Evolutionary conservation across 2,797 vertebrate species (phyloP), one percentile per base, ranked within the genome.

Genomic region (Bryconaethiops microstoma): DNA sequence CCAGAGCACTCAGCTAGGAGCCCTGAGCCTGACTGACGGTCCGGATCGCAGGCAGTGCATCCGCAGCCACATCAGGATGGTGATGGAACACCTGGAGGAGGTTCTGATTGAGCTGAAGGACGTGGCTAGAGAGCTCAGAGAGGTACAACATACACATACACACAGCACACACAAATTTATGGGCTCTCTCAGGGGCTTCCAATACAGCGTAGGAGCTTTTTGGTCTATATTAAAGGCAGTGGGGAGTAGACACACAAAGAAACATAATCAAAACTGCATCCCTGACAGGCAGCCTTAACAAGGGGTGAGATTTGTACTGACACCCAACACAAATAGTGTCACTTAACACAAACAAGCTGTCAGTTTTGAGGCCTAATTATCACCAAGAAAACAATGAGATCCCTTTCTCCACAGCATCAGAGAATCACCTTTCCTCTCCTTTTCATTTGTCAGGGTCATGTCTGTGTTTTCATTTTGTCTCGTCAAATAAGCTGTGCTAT

Each of bases 21-120:
- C 81, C 17, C 57, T 23, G 78, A 77, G 48, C 73, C 54, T 64
- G 40, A 78, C 60, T 65, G 73, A 77, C 7, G 75, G 82, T 71
- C 75, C 21, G 69, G 81, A 79, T 75, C 86, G 81, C 55, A 81
- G 81, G 50, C 50, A 78, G 52, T 29, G 76, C 74, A 84, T 87
- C 77, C 79, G 85, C 45, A 69, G 50, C 50, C 83, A 85, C 79
- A 78, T 87, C 59, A 85, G 74, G 83, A 83, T 73, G 74, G 81
- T 84, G 55, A 86, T 87, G 84, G 86, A 85, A 70, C 83, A 86
- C 71, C 81, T 87, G 74, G 86, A 87, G 75, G 71, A 87, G 63
- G 77, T 87, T 74, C 85, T 87, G 23, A 69, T 10, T n/a, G 84
- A 87, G 77, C 79, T 87, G 39, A 87, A 87, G 74, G 83, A 85